A percentile compares a stretch with the other conserved stretches of the same genome.
phyloP scores from a whole-genome alignment of 2,113 vertebrate species.

The Myrmecobius fasciatus region DNA sequence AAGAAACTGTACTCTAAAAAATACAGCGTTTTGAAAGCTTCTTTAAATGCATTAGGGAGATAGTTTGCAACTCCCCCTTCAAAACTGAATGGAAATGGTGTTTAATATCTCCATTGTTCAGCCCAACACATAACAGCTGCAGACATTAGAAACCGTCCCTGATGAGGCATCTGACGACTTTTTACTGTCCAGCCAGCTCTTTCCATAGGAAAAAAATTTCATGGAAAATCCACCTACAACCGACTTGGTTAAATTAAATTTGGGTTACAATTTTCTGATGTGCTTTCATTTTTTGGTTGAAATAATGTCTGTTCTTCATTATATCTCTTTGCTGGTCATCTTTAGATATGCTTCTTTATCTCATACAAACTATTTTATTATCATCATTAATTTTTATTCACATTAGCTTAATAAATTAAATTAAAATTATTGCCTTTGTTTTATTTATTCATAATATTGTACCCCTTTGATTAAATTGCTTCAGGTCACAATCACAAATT shows the following conservation, averaged over 20 bases:
- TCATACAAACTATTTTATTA: slow-evolving; percentile 3
- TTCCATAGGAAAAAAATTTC: not conserved
- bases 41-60: slow-evolving; percentile 16
- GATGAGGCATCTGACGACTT: not conserved
- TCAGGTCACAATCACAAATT: slow-evolving; percentile 17
- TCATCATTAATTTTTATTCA: slow-evolving; percentile 39
- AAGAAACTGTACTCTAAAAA: slow-evolving; percentile 19
- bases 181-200: not conserved
- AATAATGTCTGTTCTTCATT: not conserved
- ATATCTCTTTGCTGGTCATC: not conserved
- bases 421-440: slow-evolving; percentile 9
- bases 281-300: not conserved
- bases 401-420: not conserved
- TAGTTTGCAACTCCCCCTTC: not conserved
- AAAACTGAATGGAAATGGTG: not conserved
- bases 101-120: not conserved
- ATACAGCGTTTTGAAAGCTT: slow-evolving; percentile 5
- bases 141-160: not conserved
- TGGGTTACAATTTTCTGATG: slow-evolving; percentile 11
- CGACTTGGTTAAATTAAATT: slow-evolving; percentile 30
- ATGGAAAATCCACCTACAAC: not conserved
- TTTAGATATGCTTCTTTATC: not conserved
- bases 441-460: slow-evolving; percentile 36
- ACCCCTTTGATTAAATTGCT: slow-evolving; percentile 24
- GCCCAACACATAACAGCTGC: not conserved